Evolutionary conservation across 2,888 invertebrate genomes (phyloP), one percentile per base, ranked within the genome.

Genomic region (Onchidella celtica): DNA sequence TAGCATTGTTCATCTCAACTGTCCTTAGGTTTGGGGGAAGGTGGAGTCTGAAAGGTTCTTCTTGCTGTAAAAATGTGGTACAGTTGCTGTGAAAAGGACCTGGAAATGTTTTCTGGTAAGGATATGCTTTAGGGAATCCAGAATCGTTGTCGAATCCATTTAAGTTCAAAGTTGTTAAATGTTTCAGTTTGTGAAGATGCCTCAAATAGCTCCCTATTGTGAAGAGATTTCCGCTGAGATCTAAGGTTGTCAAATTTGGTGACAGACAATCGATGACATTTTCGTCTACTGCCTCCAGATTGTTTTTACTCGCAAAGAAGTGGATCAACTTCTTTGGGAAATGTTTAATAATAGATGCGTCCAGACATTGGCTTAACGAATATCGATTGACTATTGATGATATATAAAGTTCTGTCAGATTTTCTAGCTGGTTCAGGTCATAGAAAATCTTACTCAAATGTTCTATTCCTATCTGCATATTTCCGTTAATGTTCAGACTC

Each of bases 151-250:
- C n/a, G n/a, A n/a, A n/a, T n/a, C n/a, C n/a, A n/a, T 78, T 47
- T 0, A 65, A 17, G 47, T 47, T 38, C n/a, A 72, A 34, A 0
- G n/a, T 9, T n/a, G 21, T 73, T 47, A 83, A 21, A 24, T 29
- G 66, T 11, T 24, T 47, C 63, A 83, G 66, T 0, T 59, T 24
- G 2, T 6, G 34, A n/a, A 83, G 40, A 38, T 80, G 72, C 27
- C 59, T 24, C 27, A 84, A 38, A 34, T 84, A 84, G 1, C 34
- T 75, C 0, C 81, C 83, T 47, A 84, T 79, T 2, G 69, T 47
- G 40, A 84, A 74, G 2, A 32, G 27, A 27, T 84, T 84, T 6
- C 61, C 79, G 11, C 57, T 55, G 2, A 81, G 47, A 17, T 38
- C 61, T 61, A 84, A 65, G 11, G 29, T 74, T 3, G 34, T 68